Percentiles rank a stretch among this genome's conserved stretches.
Evolutionary conservation across 2,113 vertebrate species (phyloP).

Genomic region (Ophiodon elongatus): DNA sequence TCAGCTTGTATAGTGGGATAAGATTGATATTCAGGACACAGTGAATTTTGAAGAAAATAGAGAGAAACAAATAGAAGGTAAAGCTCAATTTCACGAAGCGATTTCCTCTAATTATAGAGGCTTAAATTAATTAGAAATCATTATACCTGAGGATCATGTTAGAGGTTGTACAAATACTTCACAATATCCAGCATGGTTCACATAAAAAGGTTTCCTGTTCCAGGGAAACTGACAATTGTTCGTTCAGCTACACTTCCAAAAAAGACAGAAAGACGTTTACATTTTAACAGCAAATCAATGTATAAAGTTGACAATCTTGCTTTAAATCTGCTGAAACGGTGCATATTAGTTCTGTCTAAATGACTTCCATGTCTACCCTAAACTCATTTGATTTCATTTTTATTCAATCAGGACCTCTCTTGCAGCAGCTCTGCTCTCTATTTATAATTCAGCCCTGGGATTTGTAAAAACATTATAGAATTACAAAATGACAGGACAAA

Average conservation of each 20-base stretch:
- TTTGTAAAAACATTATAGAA: conserved; percentile 55
- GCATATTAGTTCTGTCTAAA: conserved; percentile 5
- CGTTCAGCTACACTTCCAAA: background rate
- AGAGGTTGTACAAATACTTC: conserved; percentile 6
- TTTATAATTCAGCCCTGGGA: conserved; percentile 35
- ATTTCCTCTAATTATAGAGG: conserved; percentile 20
- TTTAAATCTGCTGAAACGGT: conserved; percentile 6
- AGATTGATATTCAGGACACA: conserved; percentile 15
- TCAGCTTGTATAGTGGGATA: conserved; percentile 3
- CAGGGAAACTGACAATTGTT: conserved; percentile 27
- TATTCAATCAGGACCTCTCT: conserved; percentile 55
- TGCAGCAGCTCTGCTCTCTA: conserved; percentile 34
- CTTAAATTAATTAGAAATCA: conserved; percentile 29
- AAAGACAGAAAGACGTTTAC: background rate
- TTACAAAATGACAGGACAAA: conserved; percentile 48
- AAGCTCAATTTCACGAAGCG: conserved; percentile 3
- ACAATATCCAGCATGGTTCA: conserved; percentile 31
- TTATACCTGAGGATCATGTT: conserved; percentile 63
- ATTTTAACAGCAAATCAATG: background rate
- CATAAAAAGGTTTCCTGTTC: conserved; percentile 26
- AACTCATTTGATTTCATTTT: conserved; percentile 41
- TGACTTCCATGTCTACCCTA: conserved; percentile 24
- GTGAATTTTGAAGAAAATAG: conserved; percentile 5
- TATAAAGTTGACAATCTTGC: background rate
- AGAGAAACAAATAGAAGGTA: background rate